Evolutionary conservation across 2,888 invertebrate genomes (phyloP), one percentile per base, ranked within the genome.

Genomic region (Ecliptopera silaceata): DNA sequence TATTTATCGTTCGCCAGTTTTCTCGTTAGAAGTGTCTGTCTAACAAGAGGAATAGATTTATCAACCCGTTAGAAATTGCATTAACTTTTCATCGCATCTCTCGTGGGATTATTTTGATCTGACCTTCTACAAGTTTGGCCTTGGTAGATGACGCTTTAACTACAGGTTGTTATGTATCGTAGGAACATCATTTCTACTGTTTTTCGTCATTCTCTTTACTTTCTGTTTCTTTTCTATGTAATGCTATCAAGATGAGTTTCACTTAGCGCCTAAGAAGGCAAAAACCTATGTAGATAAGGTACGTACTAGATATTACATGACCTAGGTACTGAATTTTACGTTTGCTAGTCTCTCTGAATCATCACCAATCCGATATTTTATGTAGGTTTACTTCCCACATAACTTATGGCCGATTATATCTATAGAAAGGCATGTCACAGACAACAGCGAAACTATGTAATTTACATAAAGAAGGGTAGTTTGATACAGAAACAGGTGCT

Each of bases 41-140:
- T 20, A 32, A 51, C 34, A 42, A 17, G 8, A 39, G 39, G 12
- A 26, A 43, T 45, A 36, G 36, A 53, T 58, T 51, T 54, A 55
- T 54, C 50, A 59, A 47, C 36, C 15, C 43, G 38, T 45, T 47
- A 43, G 36, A 50, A 43, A 50, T 46, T 59, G 46, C 43, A 53
- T 45, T 49, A 53, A 58, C 53, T 36, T 53, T 53, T 63, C 59
- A 54, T 55, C 54, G 42, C 50, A 60, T 56, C 57, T 56, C 39
- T 60, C 58, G 56, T 46, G 38, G 58, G 56, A 56, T 51, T 66
- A 66, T 65, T 66, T 69, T 55, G 39, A 53, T 57, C 59, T 49
- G 55, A 62, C 67, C 72, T 74, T 72, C 72, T 64, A 70, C 69
- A 74, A 72, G 66, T 67, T 72, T 72, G 70, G 68, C 77, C 77